These are phyloP conservation scores for Tadarida brasiliensis DNA, from an alignment of 2,797 vertebrate genomes.

Conservation along the genomic window DNA sequence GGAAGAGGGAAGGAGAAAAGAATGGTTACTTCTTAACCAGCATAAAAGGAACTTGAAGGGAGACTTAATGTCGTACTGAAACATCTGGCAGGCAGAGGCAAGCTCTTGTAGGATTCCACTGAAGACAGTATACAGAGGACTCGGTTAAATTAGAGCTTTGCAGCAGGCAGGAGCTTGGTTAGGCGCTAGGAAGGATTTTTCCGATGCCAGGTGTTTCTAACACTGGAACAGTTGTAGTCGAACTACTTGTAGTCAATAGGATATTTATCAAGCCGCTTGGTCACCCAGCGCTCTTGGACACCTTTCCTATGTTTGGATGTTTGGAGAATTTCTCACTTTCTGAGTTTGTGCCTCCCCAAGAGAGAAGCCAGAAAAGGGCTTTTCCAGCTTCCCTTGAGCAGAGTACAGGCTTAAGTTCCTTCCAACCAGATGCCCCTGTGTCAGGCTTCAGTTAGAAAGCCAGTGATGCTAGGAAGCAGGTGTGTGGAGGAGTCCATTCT, in stretches of 20 bases:
- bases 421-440: background rate
- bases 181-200: constrained; percentile 42
- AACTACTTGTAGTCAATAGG: background rate
- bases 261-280: background rate
- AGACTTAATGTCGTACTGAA: background rate
- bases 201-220: background rate
- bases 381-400: constrained; percentile 1
- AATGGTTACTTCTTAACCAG: constrained; percentile 34
- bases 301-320: constrained; percentile 9
- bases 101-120: background rate
- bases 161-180: background rate
- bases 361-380: constrained; percentile 38
- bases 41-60: background rate
- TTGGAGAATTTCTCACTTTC: background rate
- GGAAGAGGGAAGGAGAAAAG: background rate
- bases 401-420: background rate
- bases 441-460: background rate
- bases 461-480: background rate
- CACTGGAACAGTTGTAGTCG: background rate
- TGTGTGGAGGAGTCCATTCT: background rate
- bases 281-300: background rate
- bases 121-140: background rate
- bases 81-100: background rate
- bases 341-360: background rate
- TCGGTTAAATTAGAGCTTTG: background rate